These are phyloP conservation scores for Plutomurus gul DNA, from an alignment of 1,140 invertebrate species.

Conservation along the genomic window DNA sequence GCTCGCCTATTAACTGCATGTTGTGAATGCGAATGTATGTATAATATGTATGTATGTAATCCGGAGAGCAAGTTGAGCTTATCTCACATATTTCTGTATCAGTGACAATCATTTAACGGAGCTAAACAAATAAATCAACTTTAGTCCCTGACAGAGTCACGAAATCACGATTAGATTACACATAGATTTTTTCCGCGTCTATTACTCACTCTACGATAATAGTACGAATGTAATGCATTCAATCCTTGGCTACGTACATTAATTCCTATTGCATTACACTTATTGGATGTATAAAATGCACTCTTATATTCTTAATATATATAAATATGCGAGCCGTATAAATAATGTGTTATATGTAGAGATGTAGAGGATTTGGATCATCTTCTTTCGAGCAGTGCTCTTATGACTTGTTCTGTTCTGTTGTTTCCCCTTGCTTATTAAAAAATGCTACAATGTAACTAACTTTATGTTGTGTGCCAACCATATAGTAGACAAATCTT, in stretches of 20 bases:
- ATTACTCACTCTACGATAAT: not conserved
- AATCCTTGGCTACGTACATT: not conserved
- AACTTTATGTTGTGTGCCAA: no score
- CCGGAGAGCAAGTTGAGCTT: not conserved
- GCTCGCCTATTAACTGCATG: not conserved
- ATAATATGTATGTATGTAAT: not conserved
- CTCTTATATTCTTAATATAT: not conserved
- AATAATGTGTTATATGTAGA: no score
- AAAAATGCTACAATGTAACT: no score
- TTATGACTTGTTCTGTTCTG: not conserved
- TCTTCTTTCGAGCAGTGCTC: constrained; percentile 7
- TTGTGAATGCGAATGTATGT: not conserved
- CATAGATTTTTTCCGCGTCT: constrained; percentile 25
- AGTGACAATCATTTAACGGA: constrained; percentile 46
- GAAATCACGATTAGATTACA: constrained; percentile 44
- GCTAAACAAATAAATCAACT: constrained; percentile 46
- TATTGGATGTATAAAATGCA: not conserved
- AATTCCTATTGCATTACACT: not conserved
- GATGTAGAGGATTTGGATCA: constrained; percentile 14
- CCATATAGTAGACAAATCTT: constrained; percentile 14
- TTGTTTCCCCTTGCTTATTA: no score
- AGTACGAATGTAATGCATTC: not conserved
- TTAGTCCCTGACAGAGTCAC: constrained; percentile 37
- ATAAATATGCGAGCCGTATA: not conserved
- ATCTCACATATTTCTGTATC: constrained; percentile 29